Evolutionary conservation across 2,797 vertebrate genomes (phyloP), one percentile per base, ranked within the genome.

Genomic region (Chelmon rostratus): DNA sequence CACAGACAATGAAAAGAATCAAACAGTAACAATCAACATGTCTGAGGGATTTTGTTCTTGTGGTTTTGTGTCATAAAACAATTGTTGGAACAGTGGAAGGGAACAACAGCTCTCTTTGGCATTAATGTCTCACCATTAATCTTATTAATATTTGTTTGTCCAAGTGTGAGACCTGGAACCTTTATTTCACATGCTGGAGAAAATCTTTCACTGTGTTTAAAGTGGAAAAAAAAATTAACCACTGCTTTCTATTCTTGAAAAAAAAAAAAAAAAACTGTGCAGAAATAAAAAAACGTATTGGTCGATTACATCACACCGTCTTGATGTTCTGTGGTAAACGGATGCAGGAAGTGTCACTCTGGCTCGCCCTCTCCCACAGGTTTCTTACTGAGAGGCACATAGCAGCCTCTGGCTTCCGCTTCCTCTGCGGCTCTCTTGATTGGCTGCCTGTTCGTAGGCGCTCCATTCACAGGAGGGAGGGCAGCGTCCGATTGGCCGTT

Each of bases 361-460:
- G 21, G 3, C 6, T 38, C 2, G 2, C 4, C 58, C 10, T 49
- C 56, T 15, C 44, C 64, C 19, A 1, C 25, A 0, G 35, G 8
- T 78, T 83, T 90, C 94, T 87, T 35, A 76, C n/a, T 13, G 49
- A 58, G 78, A 33, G 95, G 79, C 0, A 93, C 92, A 44, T 97
- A 98, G 66, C 82, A 61, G 58, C 61, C 87, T 19, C 90, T 78
- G 68, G 92, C 86, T 0, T 92, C 86, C 0, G 90, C 92, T 46
- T 90, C 89, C 52, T 72, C 67, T 1, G 73, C 57, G 42, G 88
- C 95, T 86, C 92, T 95, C 86, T 87, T 96, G 9, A 96, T 88
- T 28, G 94, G 88, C 76, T 91, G 25, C 5, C 76, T 73, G 74
- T 52, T 67, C 65, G 73, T 63, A 7, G 28, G 0, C 12, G 84